Percentiles rank a stretch among this genome's conserved stretches.
Evolutionary conservation across 2,113 vertebrate species (phyloP).

Genomic region (Octodon degus): DNA sequence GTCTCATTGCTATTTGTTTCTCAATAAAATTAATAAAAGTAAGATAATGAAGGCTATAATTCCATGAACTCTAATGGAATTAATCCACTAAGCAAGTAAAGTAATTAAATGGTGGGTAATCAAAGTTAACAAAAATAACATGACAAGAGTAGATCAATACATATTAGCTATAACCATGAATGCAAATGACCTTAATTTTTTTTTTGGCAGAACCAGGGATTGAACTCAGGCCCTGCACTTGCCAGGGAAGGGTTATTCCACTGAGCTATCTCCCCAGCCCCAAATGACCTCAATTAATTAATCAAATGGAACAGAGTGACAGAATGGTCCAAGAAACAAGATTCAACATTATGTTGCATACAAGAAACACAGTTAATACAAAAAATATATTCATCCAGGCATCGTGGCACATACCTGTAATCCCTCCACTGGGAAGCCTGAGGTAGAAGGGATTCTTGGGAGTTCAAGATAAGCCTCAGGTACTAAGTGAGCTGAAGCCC

Average conservation of each 20-base stretch:
- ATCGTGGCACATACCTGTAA: no score
- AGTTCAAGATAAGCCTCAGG: no score
- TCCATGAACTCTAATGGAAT: neutral
- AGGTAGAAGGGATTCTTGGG: no score
- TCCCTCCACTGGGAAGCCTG: no score
- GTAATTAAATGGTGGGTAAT: neutral
- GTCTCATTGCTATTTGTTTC: no score
- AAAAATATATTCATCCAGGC: neutral
- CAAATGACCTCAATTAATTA: neutral
- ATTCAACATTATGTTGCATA: neutral
- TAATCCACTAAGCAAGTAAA: neutral
- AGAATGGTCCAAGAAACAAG: neutral
- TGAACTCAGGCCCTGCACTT: no score
- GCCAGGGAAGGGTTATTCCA: no score
- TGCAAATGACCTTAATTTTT: neutral
- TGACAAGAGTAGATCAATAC: neutral
- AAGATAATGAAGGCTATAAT: neutral
- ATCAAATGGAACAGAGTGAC: neutral
- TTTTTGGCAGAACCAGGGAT: no score
- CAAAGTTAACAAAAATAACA: neutral
- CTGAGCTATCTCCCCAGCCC: no score
- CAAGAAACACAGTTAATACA: neutral
- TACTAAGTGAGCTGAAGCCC: no score
- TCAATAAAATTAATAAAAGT: neutral
- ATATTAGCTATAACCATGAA: neutral